Evolutionary conservation across 2,888 invertebrate genomes (phyloP).

Genomic region (Tridacna gigas): DNA sequence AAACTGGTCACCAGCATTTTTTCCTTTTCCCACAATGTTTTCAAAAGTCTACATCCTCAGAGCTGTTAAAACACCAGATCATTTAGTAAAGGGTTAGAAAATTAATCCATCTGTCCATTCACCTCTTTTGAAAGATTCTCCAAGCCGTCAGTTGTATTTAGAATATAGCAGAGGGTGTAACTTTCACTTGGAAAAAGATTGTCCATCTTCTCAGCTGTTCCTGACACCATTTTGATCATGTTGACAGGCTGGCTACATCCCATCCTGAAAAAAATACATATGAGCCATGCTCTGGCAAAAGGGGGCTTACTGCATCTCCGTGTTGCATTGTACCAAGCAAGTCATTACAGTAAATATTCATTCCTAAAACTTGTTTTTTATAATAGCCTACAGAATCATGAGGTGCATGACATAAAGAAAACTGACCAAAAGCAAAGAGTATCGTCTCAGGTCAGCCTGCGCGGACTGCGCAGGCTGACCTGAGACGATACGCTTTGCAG

Average conservation of each 20-base stretch:
- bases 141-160: slow-evolving; percentile 28
- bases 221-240: slow-evolving; percentile 35
- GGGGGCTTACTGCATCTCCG: too few species aligned
- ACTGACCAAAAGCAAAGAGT: too few species aligned
- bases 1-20: background rate
- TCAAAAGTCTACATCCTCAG: background rate
- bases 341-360: too few species aligned
- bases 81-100: background rate
- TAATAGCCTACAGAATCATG: too few species aligned
- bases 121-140: slow-evolving; percentile 49
- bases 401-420: too few species aligned
- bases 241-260: slow-evolving; percentile 43
- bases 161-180: slow-evolving; percentile 35
- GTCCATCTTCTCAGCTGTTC: slow-evolving; percentile 17
- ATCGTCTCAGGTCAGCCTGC: too few species aligned
- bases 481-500: too few species aligned
- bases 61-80: background rate
- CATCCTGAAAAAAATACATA: background rate
- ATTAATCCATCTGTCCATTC: background rate
- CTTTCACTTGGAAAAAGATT: slow-evolving; percentile 38
- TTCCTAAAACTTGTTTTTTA: too few species aligned
- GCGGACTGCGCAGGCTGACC: too few species aligned
- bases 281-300: too few species aligned
- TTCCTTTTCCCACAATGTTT: background rate
- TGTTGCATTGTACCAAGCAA: too few species aligned